Base-by-base conservation (phyloP, 2,797 vertebrate species). In the Eidolon dupreanum region DNA sequence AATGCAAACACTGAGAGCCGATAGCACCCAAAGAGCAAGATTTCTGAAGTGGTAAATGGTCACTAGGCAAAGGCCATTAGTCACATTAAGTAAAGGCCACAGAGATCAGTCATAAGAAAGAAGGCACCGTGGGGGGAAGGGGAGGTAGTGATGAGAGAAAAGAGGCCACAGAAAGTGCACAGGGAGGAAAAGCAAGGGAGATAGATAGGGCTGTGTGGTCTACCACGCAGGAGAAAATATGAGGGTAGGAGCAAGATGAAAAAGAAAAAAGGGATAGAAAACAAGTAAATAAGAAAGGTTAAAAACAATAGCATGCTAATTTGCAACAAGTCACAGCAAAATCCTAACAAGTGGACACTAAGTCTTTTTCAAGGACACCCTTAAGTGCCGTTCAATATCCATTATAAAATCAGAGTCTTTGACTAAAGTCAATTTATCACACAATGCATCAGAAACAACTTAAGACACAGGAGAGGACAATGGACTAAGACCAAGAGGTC, bases 281-380 rank as follows among this genome's bases (percentile, higher is more conserved):
- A 79, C 8, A 55, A 31, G 41, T 41, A 73, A 66, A 10, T 2
- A 71, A 41, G 13, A 68, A 15, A 22, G 2, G 3, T 0, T 0
- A 20, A 11, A 6, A 13, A 65, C 16, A 19, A 53, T 24, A 46
- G 17, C 16, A 0, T 17, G 9, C 41, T 57, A 6, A 78, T 92
- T 49, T 61, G 65, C 66, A 81, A 61, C 31, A 93, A 53, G 71
- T 61, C 86, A 94, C 4, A 66, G 31, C 6, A 36, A 92, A 75
- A 36, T 83, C 26, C 36, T 89, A 66, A 77, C 8, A 63, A 8
- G 0, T 15, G 22, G 15, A 36, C 53, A n/a, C 31, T n/a, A 15
- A 19, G 57, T 74, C 49, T 77, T 55, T 90, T 75, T 57, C 75
- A 63, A 59, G 16, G 43, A 9, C 41, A 85, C 36, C 59, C 5